Base-by-base conservation (phyloP, 1,140 invertebrate genomes). In the Euschistus heros region DNA sequence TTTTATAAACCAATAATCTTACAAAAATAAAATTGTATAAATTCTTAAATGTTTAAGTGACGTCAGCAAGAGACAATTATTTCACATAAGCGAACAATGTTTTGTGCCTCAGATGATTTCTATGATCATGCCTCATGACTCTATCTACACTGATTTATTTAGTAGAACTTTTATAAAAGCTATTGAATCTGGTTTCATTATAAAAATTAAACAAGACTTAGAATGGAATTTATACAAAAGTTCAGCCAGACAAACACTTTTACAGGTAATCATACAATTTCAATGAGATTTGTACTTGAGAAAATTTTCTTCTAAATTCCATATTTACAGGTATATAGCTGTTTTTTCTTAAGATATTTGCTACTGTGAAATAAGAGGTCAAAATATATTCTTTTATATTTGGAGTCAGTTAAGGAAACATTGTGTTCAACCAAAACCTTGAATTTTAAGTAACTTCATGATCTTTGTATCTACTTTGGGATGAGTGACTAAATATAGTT, bases 11-110 rank as follows among this genome's bases (percentile, higher is more conserved):
- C 7, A 6, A 22, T 26, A 27, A 27, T 33, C 6, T 59, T 26
- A 59, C 26, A 24, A 33, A 33, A 27, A 33, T 59, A 59, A 59
- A 24, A 8, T 20, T 54, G 13, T 8, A 20, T 54, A 14, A 1
- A 22, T 42, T 26, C 17, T 1, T 61, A 26, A 50, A 42, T 64
- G 42, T 62, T 55, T 26, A 61, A 70, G 69, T 33, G 33, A 63
- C 22, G 57, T 62, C 33, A 69, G 69, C 2, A 85, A 85, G 68
- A 78, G 84, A 64, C 78, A 82, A 7, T 71, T 83, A 0, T 75
- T 88, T 24, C 86, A 89, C 70, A 78, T 87, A 59, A 84, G 83
- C 50, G 76, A 81, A 20, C 80, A 88, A 74, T 89, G 87, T 70
- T 86, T 88, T 67, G 80, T 82, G 0, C 81, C 82, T 2, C 87